These are phyloP conservation scores for Drosophila eohydei DNA, from an alignment of 2,888 invertebrate genomes.

Conservation along the genomic window DNA sequence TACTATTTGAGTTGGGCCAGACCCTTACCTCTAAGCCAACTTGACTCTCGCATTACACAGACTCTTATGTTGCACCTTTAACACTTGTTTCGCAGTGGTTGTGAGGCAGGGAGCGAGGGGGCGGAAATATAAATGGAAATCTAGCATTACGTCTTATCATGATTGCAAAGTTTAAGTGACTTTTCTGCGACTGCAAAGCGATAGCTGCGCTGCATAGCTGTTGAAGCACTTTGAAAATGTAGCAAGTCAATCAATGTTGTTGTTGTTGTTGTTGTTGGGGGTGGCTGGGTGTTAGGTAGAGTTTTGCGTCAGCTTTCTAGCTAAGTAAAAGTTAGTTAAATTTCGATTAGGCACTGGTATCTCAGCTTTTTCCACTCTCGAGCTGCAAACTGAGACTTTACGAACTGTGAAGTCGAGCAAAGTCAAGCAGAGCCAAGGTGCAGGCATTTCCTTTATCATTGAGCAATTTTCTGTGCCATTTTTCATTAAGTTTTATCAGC, in stretches of 20 bases:
- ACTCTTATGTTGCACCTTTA: constrained; percentile 60
- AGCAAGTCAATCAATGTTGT: constrained; percentile 69
- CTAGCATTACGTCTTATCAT: constrained; percentile 79
- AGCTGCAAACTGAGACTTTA: constrained; percentile 20
- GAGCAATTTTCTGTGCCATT: constrained; percentile 4
- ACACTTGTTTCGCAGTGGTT: constrained; percentile 55
- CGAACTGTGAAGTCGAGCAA: constrained; percentile 6
- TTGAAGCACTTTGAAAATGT: constrained; percentile 55
- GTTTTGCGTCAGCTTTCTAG: constrained; percentile 12
- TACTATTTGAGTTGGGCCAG: constrained; percentile 68
- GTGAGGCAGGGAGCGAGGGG: neutral
- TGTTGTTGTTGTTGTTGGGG: neutral
- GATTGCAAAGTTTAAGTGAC: constrained; percentile 83
- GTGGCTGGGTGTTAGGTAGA: neutral
- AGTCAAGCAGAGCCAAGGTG: neutral
- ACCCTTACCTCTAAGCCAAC: constrained; percentile 5
- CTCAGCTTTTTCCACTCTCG: constrained; percentile 22
- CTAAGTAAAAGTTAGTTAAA: constrained; percentile 57
- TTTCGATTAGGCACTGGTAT: constrained; percentile 39
- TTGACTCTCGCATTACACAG: constrained; percentile 49
- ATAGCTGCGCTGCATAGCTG: constrained; percentile 38
- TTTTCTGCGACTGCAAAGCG: constrained; percentile 76
- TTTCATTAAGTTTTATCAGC: neutral
- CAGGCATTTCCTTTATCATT: constrained; percentile 3
- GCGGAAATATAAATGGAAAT: constrained; percentile 80